Conservation (phyloP, 1,140 invertebrate genomes). For the Zaprionus gabonicus region DNA sequence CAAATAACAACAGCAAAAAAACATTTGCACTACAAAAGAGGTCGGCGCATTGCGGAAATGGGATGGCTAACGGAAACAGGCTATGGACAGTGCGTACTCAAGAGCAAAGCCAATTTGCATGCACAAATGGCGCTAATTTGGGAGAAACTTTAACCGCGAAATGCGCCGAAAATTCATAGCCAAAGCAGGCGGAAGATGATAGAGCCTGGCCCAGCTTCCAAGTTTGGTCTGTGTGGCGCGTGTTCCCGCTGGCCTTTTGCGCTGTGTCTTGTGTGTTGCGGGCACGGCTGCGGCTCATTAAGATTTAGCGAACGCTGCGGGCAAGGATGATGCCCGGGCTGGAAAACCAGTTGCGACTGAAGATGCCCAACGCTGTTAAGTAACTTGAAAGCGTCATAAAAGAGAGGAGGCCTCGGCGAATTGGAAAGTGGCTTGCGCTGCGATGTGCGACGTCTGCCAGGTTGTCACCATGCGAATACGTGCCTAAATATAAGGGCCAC, state of each 20-base stretch:
- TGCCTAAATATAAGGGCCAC: constrained; percentile 33
- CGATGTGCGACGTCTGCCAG: constrained; percentile 39
- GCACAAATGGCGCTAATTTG: constrained; percentile 72
- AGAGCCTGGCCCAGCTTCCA: constrained; percentile 35
- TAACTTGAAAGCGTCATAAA: constrained; percentile 58
- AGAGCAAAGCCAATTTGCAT: constrained; percentile 74
- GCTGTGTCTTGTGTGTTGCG: constrained; percentile 1
- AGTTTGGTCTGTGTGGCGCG: constrained; percentile 60
- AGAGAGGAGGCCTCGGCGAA: constrained; percentile 32
- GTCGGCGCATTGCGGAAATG: constrained; percentile 57
- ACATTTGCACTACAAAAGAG: neutral
- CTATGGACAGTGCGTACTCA: constrained; percentile 56
- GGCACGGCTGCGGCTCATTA: constrained; percentile 53
- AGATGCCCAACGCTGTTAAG: constrained; percentile 59
- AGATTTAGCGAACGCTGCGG: constrained; percentile 50
- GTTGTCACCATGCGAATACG: constrained; percentile 47
- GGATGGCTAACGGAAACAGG: constrained; percentile 46
- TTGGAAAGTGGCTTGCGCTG: constrained; percentile 38
- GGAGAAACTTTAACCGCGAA: constrained; percentile 63
- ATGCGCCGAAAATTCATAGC: constrained; percentile 41
- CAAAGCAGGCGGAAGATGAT: constrained; percentile 54
- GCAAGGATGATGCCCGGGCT: constrained; percentile 67
- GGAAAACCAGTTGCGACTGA: constrained; percentile 49
- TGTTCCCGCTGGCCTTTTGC: constrained; percentile 50
- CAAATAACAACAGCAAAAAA: neutral